Percentiles rank a stretch among this genome's conserved stretches.
Evolutionary conservation across 1,140 invertebrate species (phyloP).

Genomic region (Drosophila erecta): DNA sequence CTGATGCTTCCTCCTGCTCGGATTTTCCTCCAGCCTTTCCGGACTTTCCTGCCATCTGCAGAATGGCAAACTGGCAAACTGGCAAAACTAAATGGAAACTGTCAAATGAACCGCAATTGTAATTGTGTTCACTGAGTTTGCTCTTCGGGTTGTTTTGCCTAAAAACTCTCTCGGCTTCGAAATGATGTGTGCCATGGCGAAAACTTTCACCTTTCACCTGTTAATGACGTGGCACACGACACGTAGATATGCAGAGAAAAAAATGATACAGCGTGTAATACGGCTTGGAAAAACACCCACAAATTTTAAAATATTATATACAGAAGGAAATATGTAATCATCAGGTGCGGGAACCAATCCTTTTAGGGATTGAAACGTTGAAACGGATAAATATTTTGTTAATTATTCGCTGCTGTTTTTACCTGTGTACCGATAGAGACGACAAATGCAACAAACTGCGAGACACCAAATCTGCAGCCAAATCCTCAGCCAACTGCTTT

Average conservation of each 20-base stretch:
- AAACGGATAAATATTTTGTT: no score
- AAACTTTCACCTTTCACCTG: constrained; percentile 78
- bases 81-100: constrained; percentile 75
- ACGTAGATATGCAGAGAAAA: constrained; percentile 2
- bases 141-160: constrained; percentile 38
- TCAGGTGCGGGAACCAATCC: no score
- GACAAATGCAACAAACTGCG: constrained; percentile 32
- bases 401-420: neutral
- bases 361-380: no score
- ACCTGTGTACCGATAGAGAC: constrained; percentile 1
- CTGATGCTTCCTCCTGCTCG: constrained; percentile 5
- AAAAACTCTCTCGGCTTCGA: constrained; percentile 45
- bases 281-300: no score
- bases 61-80: constrained; percentile 1
- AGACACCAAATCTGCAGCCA: constrained; percentile 21
- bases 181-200: constrained; percentile 62
- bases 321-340: no score
- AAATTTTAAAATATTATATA: neutral
- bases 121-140: constrained; percentile 65
- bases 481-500: constrained; percentile 34
- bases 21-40: neutral
- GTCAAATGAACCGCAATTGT: constrained; percentile 79
- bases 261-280: neutral
- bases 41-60: constrained; percentile 30
- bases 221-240: constrained; percentile 67